phyloP scores from a whole-genome alignment of 2,888 invertebrate species.

The Hydrotaea cyrtoneurina region DNA sequence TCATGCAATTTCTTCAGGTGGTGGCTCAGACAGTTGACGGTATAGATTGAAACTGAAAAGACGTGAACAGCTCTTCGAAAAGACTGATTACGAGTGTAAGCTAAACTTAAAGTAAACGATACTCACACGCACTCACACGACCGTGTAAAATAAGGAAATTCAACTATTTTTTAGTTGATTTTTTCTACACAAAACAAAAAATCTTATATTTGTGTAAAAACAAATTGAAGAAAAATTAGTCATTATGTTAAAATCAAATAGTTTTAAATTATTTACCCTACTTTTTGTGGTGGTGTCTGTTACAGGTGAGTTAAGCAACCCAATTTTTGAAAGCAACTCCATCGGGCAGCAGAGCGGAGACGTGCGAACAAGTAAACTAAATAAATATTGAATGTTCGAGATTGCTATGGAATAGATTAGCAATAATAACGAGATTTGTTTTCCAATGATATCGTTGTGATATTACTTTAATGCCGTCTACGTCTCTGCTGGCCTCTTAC shows the following conservation, averaged over 20 bases:
- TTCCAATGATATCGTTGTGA: neutral
- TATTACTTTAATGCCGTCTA: neutral
- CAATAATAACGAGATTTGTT: neutral
- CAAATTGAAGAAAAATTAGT: constrained; percentile 51
- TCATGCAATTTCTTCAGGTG: constrained; percentile 76
- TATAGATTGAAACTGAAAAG: constrained; percentile 75
- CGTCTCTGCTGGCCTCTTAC: neutral
- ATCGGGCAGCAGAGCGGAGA: neutral
- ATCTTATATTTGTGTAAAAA: constrained; percentile 35
- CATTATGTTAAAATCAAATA: constrained; percentile 58
- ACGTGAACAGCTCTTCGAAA: constrained; percentile 69
- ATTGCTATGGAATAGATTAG: neutral
- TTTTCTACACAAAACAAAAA: constrained; percentile 24
- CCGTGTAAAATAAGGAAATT: constrained; percentile 52
- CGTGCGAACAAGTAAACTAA: neutral
- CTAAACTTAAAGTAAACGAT: constrained; percentile 11
- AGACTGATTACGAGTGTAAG: constrained; percentile 62
- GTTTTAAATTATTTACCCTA: constrained; percentile 56
- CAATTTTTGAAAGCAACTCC: neutral
- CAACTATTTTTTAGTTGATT: constrained; percentile 58
- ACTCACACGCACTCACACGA: neutral
- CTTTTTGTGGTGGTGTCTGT: constrained; percentile 47
- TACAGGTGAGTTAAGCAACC: constrained; percentile 53
- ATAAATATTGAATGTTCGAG: neutral
- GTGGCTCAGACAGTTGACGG: constrained; percentile 76